Percentiles rank a stretch among this genome's conserved stretches.
These are phyloP conservation scores for Tanytarsus gracilentus DNA, from an alignment of 2,888 invertebrate genomes.

Conservation along the genomic window DNA sequence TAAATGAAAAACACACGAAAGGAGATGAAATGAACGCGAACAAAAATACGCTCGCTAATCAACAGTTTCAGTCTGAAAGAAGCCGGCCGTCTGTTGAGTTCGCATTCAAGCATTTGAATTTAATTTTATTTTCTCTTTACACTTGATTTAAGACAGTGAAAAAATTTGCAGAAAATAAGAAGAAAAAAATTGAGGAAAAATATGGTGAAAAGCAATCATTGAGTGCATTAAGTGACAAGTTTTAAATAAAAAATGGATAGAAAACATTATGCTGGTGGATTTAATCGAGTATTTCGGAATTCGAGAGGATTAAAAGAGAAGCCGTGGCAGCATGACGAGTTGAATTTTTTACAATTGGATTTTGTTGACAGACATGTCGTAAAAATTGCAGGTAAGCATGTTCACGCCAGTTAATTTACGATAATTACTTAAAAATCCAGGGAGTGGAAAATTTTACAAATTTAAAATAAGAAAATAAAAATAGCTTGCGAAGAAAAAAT, in stretches of 20 bases:
- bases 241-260: neutral
- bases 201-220: too few relatives aligned
- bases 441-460: too few relatives aligned
- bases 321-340: conserved; percentile 16
- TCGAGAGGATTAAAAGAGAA: conserved; percentile 18
- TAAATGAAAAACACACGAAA: conserved; percentile 7
- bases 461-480: too few relatives aligned
- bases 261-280: conserved; percentile 3
- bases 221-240: neutral
- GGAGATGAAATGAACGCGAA: conserved; percentile 8
- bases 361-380: conserved; percentile 14
- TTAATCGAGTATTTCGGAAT: neutral
- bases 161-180: neutral
- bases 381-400: conserved; percentile 26
- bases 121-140: neutral
- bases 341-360: conserved; percentile 23
- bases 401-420: too few relatives aligned
- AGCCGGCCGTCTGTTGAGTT: neutral
- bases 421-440: too few relatives aligned
- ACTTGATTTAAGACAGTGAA: neutral
- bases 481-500: neutral
- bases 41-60: neutral
- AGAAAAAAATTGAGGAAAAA: neutral
- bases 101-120: neutral
- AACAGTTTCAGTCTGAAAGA: neutral